Conservation (phyloP, 2,888 invertebrate species). For the Mycalesis mineus region DNA sequence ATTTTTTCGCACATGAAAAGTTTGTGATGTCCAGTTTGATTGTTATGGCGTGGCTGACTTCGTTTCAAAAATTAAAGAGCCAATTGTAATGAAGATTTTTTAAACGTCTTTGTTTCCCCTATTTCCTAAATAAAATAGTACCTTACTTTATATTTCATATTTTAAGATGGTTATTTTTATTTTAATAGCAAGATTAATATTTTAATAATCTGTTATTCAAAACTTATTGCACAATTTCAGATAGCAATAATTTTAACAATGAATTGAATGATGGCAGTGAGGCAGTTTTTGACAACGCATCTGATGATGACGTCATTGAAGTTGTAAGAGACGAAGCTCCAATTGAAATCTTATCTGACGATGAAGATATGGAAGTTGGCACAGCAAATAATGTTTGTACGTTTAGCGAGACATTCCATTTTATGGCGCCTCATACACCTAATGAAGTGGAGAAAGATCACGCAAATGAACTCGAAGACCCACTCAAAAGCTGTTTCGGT, state of each 20-base stretch:
- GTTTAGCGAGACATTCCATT: constrained; percentile 18
- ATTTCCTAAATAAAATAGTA: neutral
- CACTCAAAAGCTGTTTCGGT: constrained; percentile 34
- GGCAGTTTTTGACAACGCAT: constrained; percentile 42
- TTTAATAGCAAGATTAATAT: neutral
- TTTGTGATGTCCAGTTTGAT: too few species aligned
- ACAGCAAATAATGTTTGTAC: constrained; percentile 27
- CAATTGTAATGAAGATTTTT: too few species aligned
- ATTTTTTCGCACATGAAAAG: too few species aligned
- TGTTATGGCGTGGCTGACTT: too few species aligned
- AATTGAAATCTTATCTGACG: constrained; percentile 67
- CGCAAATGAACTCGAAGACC: constrained; percentile 38
- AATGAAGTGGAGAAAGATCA: constrained; percentile 29
- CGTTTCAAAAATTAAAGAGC: too few species aligned
- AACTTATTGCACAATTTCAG: constrained; percentile 15
- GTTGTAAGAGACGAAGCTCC: constrained; percentile 68
- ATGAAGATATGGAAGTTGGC: constrained; percentile 56
- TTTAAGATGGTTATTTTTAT: neutral
- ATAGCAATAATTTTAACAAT: neutral
- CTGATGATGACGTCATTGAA: constrained; percentile 71
- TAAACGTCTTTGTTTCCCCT: neutral
- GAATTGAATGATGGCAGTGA: constrained; percentile 17
- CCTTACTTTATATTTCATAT: neutral
- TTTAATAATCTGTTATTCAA: neutral
- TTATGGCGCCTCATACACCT: constrained; percentile 34